Evolutionary conservation across 2,888 invertebrate species (phyloP).

Genomic region (Microctonus hyperodae): DNA sequence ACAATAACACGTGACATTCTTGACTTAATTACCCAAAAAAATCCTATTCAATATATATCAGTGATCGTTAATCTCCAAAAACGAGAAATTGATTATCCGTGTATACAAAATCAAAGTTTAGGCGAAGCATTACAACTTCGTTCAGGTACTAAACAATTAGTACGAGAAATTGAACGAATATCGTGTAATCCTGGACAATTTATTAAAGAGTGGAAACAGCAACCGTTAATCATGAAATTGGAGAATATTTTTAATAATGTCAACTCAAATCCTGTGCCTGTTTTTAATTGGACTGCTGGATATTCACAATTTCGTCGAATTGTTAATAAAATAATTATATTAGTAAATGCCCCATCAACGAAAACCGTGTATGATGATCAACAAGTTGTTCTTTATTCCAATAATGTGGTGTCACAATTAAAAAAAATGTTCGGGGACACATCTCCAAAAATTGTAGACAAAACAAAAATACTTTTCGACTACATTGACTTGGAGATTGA

Average conservation of each 20-base stretch:
- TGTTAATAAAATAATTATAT: slow-evolving; percentile 43
- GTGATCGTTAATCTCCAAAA: slow-evolving; percentile 63
- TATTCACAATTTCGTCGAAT: slow-evolving; percentile 51
- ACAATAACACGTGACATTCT: slow-evolving; percentile 48
- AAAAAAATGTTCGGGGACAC: slow-evolving; percentile 40
- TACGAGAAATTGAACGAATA: slow-evolving; percentile 64
- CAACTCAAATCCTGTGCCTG: slow-evolving; percentile 34
- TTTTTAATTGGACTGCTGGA: slow-evolving; percentile 56
- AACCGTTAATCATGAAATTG: slow-evolving; percentile 44
- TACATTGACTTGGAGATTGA: slow-evolving; percentile 51
- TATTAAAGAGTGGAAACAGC: slow-evolving; percentile 64
- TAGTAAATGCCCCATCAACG: slow-evolving; percentile 40
- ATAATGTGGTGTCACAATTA: slow-evolving; percentile 41
- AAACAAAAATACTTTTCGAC: slow-evolving; percentile 41
- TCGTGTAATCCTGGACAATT: slow-evolving; percentile 63
- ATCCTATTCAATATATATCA: slow-evolving; percentile 51
- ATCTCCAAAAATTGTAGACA: slow-evolving; percentile 34
- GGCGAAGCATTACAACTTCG: slow-evolving; percentile 57
- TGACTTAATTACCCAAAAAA: slow-evolving; percentile 46
- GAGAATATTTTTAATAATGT: slow-evolving; percentile 41
- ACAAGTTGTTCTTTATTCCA: slow-evolving; percentile 39
- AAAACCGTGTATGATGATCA: slow-evolving; percentile 43
- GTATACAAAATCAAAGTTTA: slow-evolving; percentile 60
- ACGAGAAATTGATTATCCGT: slow-evolving; percentile 65
- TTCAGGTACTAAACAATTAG: slow-evolving; percentile 56